Evolutionary conservation across 2,113 vertebrate species (phyloP), one percentile per base, ranked within the genome.

Genomic region (Poeciliopsis prolifica): DNA sequence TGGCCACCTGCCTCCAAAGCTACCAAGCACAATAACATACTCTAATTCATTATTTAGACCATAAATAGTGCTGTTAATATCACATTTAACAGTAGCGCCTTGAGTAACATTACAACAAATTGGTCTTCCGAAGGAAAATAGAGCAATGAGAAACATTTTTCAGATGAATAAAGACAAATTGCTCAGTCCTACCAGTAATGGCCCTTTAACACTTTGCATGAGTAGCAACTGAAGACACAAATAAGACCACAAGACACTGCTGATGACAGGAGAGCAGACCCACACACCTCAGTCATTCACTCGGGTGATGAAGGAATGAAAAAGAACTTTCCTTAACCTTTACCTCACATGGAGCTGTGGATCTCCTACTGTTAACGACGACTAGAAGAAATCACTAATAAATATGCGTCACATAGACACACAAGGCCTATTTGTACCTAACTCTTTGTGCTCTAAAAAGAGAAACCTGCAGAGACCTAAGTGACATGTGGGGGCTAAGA

Each of bases 11-110:
- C 79, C 88, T 92, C 87, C 91, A 58, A 84, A 92, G 91, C 91
- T 89, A 93, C 90, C 80, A 89, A 87, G 81, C 80, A 90, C 87
- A 86, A 88, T 76, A 82, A 86, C 84, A 86, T 85, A 82, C 82
- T 83, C 81, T 79, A 87, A 77, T 84, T 92, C 74, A 63, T 86
- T 80, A 87, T 76, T 89, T 72, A 83, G 84, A 86, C 88, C 82
- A 75, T 91, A 91, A 88, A 90, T 86, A 91, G 90, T 89, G 90
- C 88, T 81, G 90, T 90, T 88, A 89, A 86, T 86, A 89, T 84
- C 91, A 92, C 88, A 84, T 85, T 88, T 88, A 90, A 90, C 87
- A 89, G 91, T 91, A 88, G 89, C 61, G 72, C 77, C 85, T 87
- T 86, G 86, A 86, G 80, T 84, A 89, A 91, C 84, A 87, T 74